These are phyloP conservation scores for Cathartes aura DNA, from an alignment of 2,113 vertebrate genomes.

Conservation along the genomic window DNA sequence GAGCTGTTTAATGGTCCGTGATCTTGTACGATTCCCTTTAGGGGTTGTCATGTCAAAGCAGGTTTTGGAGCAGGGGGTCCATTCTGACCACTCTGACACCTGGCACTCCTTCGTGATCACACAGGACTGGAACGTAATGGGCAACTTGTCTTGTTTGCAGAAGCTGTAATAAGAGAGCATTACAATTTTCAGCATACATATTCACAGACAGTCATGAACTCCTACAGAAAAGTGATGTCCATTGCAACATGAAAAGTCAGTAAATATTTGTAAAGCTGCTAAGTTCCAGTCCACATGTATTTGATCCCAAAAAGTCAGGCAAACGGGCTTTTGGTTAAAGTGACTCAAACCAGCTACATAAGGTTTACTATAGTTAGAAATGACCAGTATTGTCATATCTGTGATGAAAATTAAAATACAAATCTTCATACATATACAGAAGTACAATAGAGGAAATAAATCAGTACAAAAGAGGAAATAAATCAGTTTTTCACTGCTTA, in stretches of 20 bases:
- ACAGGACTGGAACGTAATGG: slow-evolving; percentile 91
- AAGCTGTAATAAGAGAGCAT: slow-evolving; percentile 77
- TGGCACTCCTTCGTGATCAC: slow-evolving; percentile 90
- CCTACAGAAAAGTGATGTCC: background rate
- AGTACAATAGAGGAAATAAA: background rate
- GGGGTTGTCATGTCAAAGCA: slow-evolving; percentile 81
- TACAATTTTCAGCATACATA: background rate
- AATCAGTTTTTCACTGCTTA: background rate
- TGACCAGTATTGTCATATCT: background rate
- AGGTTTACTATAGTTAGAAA: background rate
- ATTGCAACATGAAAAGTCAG: background rate
- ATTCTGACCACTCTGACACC: slow-evolving; percentile 88
- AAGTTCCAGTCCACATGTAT: background rate
- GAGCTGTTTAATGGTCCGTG: slow-evolving; percentile 84
- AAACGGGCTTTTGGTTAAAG: background rate
- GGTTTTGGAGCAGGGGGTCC: slow-evolving; percentile 88
- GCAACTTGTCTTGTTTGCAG: slow-evolving; percentile 87
- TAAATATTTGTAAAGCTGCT: background rate
- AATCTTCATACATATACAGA: background rate
- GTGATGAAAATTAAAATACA: background rate
- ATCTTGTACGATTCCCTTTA: slow-evolving; percentile 80
- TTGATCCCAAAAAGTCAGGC: background rate
- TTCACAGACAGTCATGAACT: background rate
- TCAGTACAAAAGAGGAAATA: background rate
- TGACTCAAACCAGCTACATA: background rate